Evolutionary conservation across 2,888 invertebrate genomes (phyloP).

Genomic region (Caenorhabditis wallacei): DNA sequence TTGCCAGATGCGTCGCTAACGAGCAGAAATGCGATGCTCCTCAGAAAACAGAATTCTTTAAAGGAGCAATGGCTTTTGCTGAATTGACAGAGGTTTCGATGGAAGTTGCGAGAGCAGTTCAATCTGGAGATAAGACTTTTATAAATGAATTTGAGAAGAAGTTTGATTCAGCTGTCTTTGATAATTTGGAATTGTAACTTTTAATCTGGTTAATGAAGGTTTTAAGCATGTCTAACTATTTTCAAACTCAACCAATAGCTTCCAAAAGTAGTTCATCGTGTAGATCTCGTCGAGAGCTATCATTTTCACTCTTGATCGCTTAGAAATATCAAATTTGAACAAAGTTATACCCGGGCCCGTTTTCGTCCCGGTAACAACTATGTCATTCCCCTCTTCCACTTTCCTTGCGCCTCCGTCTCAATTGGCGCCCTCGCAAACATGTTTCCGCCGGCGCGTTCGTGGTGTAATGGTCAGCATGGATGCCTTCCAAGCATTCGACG

Average conservation of each 20-base stretch:
- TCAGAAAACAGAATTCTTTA: not conserved
- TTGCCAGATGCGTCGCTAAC: not conserved
- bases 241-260: no score
- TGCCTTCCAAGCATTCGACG: constrained; percentile 79
- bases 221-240: no score
- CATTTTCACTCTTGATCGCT: no score
- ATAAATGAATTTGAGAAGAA: constrained; percentile 13
- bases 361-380: no score
- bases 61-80: constrained; percentile 6
- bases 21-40: not conserved
- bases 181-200: constrained; percentile 10
- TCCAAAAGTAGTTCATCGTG: no score
- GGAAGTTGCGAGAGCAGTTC: not conserved
- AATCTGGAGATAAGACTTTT: not conserved
- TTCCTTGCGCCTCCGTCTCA: not conserved
- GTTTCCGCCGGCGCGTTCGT: constrained; percentile 65
- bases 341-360: no score
- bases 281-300: no score
- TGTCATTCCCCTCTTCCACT: no score
- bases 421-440: not conserved
- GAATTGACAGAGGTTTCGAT: not conserved
- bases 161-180: constrained; percentile 8
- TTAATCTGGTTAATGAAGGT: not conserved
- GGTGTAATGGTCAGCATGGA: constrained; percentile 79
- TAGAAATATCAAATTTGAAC: no score